These are phyloP conservation scores for Siniperca undulata DNA, from an alignment of 2,797 vertebrate genomes.

Conservation along the genomic window DNA sequence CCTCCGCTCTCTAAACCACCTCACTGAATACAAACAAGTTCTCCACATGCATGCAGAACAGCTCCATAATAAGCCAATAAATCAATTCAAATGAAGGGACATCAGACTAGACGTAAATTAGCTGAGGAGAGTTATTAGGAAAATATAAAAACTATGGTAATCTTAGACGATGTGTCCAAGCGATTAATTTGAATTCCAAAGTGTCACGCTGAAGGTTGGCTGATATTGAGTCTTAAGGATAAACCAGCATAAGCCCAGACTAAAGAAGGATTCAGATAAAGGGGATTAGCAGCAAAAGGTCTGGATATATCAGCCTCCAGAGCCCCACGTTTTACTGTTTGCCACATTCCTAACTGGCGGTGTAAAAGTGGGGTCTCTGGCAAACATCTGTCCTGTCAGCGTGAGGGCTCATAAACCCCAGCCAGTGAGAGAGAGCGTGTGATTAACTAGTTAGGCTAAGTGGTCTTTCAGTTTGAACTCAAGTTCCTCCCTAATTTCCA, in stretches of 20 bases:
- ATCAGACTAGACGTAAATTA: conserved; percentile 67
- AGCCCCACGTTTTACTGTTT: conserved; percentile 72
- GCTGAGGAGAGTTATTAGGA: conserved; percentile 53
- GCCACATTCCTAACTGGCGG: conserved; percentile 78
- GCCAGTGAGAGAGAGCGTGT: conserved; percentile 49
- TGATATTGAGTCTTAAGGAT: conserved; percentile 75
- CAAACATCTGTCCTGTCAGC: conserved; percentile 83
- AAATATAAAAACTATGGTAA: conserved; percentile 49
- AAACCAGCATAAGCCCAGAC: conserved; percentile 73
- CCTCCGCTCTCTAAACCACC: conserved; percentile 53
- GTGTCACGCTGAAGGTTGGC: conserved; percentile 64
- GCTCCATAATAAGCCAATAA: conserved; percentile 71
- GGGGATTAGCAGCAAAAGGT: conserved; percentile 79
- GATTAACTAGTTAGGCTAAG: conserved; percentile 82
- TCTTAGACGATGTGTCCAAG: conserved; percentile 57
- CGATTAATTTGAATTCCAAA: conserved; percentile 70
- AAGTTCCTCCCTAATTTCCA: conserved; percentile 70
- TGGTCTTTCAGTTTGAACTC: conserved; percentile 76
- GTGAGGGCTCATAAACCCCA: conserved; percentile 75
- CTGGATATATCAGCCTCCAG: conserved; percentile 65
- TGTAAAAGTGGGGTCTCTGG: conserved; percentile 79
- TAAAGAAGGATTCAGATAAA: conserved; percentile 79
- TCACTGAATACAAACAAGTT: conserved; percentile 73
- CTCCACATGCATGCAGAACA: conserved; percentile 56
- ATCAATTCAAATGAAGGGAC: conserved; percentile 71